These are phyloP conservation scores for Misgurnus anguillicaudatus DNA, from an alignment of 2,113 vertebrate species.

Conservation along the genomic window DNA sequence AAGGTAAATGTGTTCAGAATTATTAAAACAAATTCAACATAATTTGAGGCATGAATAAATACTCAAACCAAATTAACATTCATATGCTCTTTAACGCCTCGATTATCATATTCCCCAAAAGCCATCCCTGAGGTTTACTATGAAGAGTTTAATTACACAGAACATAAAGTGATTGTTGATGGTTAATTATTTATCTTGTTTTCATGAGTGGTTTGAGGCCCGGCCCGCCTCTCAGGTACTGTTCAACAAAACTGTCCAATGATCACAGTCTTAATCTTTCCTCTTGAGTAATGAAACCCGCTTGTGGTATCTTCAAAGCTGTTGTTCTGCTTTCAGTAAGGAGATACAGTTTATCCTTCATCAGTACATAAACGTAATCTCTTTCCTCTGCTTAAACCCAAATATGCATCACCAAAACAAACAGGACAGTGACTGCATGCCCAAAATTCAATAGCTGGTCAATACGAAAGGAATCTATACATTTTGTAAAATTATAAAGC, in stretches of 20 bases:
- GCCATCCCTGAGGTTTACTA: slow-evolving; percentile 14
- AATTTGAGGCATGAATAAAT: neutral
- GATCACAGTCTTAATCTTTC: slow-evolving; percentile 18
- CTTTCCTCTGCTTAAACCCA: neutral
- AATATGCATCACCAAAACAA: neutral
- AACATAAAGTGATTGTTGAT: slow-evolving; percentile 18
- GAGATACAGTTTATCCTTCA: neutral
- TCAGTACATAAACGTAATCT: neutral
- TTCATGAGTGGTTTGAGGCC: slow-evolving; percentile 16
- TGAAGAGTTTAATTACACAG: slow-evolving; percentile 19
- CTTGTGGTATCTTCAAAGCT: neutral
- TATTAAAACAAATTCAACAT: neutral
- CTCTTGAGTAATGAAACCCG: slow-evolving; percentile 26
- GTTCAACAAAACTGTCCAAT: slow-evolving; percentile 7
- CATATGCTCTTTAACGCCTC: neutral
- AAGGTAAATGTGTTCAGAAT: neutral
- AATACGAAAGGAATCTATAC: neutral
- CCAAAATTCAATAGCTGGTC: neutral
- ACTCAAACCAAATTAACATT: slow-evolving; percentile 8
- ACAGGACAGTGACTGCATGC: neutral
- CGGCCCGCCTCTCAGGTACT: neutral
- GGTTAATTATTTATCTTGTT: slow-evolving; percentile 42
- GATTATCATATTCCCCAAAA: slow-evolving; percentile 5
- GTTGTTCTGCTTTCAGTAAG: neutral
- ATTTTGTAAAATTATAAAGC: neutral